Conservation (phyloP, 2,113 vertebrate species). For the Pluvianellus socialis region DNA sequence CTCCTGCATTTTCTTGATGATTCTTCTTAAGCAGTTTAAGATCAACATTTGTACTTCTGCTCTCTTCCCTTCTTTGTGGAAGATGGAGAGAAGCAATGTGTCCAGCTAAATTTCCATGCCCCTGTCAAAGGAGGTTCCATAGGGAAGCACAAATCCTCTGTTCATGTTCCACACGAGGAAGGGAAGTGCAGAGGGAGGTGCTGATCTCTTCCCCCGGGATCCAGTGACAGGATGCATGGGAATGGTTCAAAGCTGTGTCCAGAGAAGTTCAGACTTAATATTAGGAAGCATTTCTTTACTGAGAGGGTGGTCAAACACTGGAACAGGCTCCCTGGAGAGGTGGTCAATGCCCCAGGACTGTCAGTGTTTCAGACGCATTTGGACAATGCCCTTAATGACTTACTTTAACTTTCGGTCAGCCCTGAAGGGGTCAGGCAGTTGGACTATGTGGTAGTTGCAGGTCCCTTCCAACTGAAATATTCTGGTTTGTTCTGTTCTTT, state of each 20-base stretch:
- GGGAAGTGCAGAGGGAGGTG: not conserved
- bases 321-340: not conserved
- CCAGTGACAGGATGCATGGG: not conserved
- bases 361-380: not conserved
- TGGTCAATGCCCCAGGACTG: fast-evolving
- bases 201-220: not conserved
- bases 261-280: not conserved
- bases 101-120: not conserved
- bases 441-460: not conserved
- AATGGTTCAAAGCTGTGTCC: not conserved
- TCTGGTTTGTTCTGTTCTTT: not conserved
- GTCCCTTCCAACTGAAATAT: not conserved
- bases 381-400: not conserved
- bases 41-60: not conserved
- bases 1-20: fast-evolving
- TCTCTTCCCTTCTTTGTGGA: not conserved
- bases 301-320: not conserved
- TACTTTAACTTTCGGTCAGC: not conserved
- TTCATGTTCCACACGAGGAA: not conserved
- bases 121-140: not conserved
- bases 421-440: not conserved
- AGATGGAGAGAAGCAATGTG: not conserved
- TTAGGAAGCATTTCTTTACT: not conserved
- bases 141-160: not conserved
- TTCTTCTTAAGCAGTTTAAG: not conserved